Base-by-base conservation (phyloP, 2,113 vertebrate species). In the Blennius ocellaris region DNA sequence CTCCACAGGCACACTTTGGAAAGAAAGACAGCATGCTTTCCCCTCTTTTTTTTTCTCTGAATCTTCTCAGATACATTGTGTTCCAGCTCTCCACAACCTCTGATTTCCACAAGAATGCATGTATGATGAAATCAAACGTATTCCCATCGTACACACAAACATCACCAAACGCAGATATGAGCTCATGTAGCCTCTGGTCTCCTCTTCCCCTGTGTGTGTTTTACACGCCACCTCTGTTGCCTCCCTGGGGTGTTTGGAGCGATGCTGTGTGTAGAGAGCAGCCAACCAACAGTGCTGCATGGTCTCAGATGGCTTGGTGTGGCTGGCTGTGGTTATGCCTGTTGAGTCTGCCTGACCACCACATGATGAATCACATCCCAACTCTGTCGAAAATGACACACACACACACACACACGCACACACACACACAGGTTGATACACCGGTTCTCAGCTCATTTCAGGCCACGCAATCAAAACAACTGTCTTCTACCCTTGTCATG, bases 291-390 rank as follows among this genome's bases (percentile, higher is more conserved):
- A 81, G 78, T 62, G 12, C 78, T 76, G 72, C 81, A 54, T 82
- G 82, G 76, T 91, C 83, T 91, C 91, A 88, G 84, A 91, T 84
- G 88, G 81, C 84, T 82, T 85, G 85, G 84, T 92, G 92, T 89
- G 92, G 92, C 87, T 86, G 86, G 75, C 88, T 93, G 91, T 85
- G 92, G 91, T 92, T 89, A 82, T 54, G 87, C 84, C 91, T 89
- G 92, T 89, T 93, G 92, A 93, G 89, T 86, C 80, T 54, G 80
- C 62, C 90, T 90, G 87, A 93, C 92, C 92, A 72, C 91, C 81
- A 80, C 73, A 89, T 91, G 89, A 93, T 92, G 88, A 92, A 93
- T 92, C 90, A 92, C 87, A 88, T 88, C 79, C 76, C 78, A 9
- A 47, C 83, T 84, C 67, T 5, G 45, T 79, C 87, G 80, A 88